A percentile compares a stretch with the other conserved stretches of the same genome.
These are phyloP conservation scores for Pandemis heparana DNA, from an alignment of 2,888 invertebrate species.

Conservation along the genomic window DNA sequence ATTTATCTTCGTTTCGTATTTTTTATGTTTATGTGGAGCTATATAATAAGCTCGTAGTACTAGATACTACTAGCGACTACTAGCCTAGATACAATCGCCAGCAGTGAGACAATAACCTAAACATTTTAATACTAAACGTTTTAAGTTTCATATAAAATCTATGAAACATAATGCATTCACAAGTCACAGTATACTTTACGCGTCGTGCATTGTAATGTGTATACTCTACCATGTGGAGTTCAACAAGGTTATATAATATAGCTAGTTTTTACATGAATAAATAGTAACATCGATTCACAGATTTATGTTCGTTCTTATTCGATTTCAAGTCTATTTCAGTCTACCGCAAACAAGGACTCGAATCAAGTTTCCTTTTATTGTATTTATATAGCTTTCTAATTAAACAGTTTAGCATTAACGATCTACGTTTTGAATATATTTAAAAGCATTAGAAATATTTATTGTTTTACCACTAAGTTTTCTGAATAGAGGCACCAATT, in stretches of 20 bases:
- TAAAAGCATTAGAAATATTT: constrained; percentile 38
- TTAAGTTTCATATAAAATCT: constrained; percentile 19
- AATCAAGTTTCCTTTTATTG: not conserved
- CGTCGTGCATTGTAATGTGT: not conserved
- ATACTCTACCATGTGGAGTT: constrained; percentile 6
- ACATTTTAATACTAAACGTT: constrained; percentile 31
- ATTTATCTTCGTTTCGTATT: too few species aligned
- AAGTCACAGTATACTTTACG: constrained; percentile 22
- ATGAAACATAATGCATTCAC: constrained; percentile 12
- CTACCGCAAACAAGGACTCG: not conserved
- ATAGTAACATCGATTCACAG: not conserved
- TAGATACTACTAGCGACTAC: not conserved
- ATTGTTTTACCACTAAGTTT: constrained; percentile 37
- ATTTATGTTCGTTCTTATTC: not conserved
- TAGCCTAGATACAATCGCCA: not conserved
- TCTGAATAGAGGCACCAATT: constrained; percentile 44
- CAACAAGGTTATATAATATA: constrained; percentile 25
- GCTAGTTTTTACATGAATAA: constrained; percentile 5
- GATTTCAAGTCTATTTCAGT: not conserved
- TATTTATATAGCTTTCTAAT: constrained; percentile 18
- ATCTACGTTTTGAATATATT: constrained; percentile 26
- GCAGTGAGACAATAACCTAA: not conserved
- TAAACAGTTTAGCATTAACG: constrained; percentile 18
- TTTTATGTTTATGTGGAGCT: too few species aligned
- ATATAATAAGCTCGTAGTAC: not conserved